Evolutionary conservation across 2,888 invertebrate species (phyloP), one percentile per base, ranked within the genome.

Genomic region (Platypus cylindrus): DNA sequence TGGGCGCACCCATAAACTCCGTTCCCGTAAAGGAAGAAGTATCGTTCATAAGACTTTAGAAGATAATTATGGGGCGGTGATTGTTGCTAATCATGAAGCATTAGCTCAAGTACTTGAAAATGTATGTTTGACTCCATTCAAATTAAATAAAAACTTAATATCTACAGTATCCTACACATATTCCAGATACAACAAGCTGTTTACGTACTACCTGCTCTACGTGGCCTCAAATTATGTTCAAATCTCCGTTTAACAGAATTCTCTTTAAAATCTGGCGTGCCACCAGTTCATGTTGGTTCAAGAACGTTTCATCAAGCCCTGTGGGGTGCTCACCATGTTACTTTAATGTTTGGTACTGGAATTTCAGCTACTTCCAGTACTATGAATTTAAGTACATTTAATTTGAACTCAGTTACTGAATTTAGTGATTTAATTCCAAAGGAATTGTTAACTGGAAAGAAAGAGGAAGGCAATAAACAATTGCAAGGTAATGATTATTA

Each of bases 51-150:
- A 76, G 54, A 85, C 78, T 56, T 68, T 89, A 43, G 87, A 89
- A 56, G 87, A 89, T 55, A 87, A 87, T 65, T 89, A 89, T 54
- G 85, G 85, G 12, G 87, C 87, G 25, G 86, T 89, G 20, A 78
- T 87, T 44, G 78, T 85, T 22, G 86, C 87, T 41, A 89, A 89
- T 66, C 86, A 87, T 55, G 86, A 89, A 63, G 86, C 87, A 5
- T 69, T 89, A 13, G 83, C 86, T 32, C 86, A 87, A 64, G 79
- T 89, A 51, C 68, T 87, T 44, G 86, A 89, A 64, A 85, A 87
- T 72, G 87, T 87, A 62, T 20, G 20, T 20, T 20, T 7, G 9
- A 20, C 20, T 7, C 20, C 20, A 20, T 20, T 20, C 20, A 9
- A 20, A 20, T 9, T 9, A 20, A 20, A n/a, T n/a, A n/a, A n/a